phyloP scores from a whole-genome alignment of 2,888 invertebrate genomes.

The Nephrocerus scutellatus region DNA sequence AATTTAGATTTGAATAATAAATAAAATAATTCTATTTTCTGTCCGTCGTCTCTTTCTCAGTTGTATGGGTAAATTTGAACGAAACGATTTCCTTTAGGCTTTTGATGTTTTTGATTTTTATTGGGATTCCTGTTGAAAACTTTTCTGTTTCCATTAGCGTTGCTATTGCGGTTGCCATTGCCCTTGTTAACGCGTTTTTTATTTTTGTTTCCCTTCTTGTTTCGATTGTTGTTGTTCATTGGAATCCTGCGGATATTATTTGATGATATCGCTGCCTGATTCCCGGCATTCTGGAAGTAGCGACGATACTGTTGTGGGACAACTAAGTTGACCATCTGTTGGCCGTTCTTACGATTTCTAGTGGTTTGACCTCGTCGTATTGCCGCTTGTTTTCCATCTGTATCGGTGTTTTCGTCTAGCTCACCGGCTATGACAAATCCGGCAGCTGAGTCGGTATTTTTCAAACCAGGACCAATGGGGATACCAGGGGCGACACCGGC shows the following conservation, averaged over 20 bases:
- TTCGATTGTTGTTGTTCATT: constrained; percentile 28
- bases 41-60: too few species aligned
- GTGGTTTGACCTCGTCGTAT: constrained; percentile 27
- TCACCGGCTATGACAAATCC: constrained; percentile 33
- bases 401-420: constrained; percentile 25
- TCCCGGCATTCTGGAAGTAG: constrained; percentile 40
- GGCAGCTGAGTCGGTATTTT: constrained; percentile 23
- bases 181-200: constrained; percentile 24
- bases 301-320: constrained; percentile 36
- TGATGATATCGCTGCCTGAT: too few species aligned
- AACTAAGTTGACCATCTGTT: constrained; percentile 33
- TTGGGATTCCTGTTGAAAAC: too few species aligned
- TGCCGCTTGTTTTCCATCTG: constrained; percentile 29
- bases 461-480: constrained; percentile 16
- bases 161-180: too few species aligned
- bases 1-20: too few species aligned
- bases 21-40: too few species aligned
- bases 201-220: constrained; percentile 24
- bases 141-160: too few species aligned
- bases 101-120: too few species aligned
- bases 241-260: constrained; percentile 23
- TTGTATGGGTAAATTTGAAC: too few species aligned
- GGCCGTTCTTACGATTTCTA: constrained; percentile 30
- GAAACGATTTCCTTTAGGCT: too few species aligned
- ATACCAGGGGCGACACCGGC: constrained; percentile 8